Base-by-base conservation (phyloP, 2,113 vertebrate species). In the Apteryx mantelli region DNA sequence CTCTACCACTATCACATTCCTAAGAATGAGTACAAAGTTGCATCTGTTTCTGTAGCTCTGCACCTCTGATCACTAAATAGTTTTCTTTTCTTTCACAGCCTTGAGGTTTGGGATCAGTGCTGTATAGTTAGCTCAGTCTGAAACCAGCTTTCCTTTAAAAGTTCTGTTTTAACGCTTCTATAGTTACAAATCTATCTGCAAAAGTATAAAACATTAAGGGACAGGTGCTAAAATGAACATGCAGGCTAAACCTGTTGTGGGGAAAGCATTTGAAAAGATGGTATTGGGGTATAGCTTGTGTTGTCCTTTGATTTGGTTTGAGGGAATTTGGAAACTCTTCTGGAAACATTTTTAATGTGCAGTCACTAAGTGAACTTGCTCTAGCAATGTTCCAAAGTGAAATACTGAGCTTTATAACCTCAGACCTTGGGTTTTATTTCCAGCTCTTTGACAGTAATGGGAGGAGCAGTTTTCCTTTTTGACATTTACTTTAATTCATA, bases 401-500 rank as follows among this genome's bases (percentile, higher is more conserved):
- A 84, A 7, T 3, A 0, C 25, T 95, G 69, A 86, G 82, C 64
- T 94, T 94, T 91, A 65, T 96, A 86, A 93, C 94, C 95, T 95
- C 83, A 93, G 89, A 93, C 79, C 55, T 7, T 3, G 20, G 32
- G 32, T 3, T 91, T 94, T 93, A 94, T 97, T 95, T 91, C 65
- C 56, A 96, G 79, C 88, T 48, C 52, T 95, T 91, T 79, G 61
- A 84, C 76, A 75, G 40, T 19, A 42, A 80, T 38, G 68, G 71
- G 87, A 84, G 82, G 79, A 94, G 65, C 76, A 91, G 38, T 26
- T 93, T 93, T 90, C n/a, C 52, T 94, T 82, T 89, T 16, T 96
- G 93, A 91, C 87, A 96, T 86, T 97, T 93, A 95, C 64, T 91
- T 97, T 97, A 95, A 95, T 95, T 96, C 91, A 95, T 95, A 95